These are phyloP conservation scores for Leptopilina myrica DNA, from an alignment of 2,888 invertebrate genomes.

Conservation along the genomic window DNA sequence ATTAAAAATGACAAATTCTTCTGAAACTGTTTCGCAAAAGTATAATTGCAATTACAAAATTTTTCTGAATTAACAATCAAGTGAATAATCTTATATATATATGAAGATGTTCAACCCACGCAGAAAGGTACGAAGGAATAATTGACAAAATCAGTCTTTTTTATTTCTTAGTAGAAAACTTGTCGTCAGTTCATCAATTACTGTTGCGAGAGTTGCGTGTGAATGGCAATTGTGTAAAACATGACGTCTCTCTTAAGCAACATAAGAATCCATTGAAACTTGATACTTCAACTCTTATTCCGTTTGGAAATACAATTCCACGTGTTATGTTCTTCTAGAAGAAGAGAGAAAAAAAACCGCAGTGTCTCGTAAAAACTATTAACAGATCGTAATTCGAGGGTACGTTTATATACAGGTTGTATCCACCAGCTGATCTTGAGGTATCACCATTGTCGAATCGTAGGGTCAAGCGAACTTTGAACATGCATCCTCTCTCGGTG, in stretches of 20 bases:
- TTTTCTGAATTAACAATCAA: constrained; percentile 28
- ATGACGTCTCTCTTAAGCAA: constrained; percentile 10
- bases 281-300: too few species aligned
- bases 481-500: constrained; percentile 40
- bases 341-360: neutral
- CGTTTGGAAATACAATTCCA: neutral
- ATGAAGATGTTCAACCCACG: constrained; percentile 36
- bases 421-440: constrained; percentile 44
- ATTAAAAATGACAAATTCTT: neutral
- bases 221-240: constrained; percentile 27
- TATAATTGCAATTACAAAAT: too few species aligned
- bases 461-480: constrained; percentile 43
- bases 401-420: neutral
- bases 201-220: neutral
- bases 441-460: constrained; percentile 47
- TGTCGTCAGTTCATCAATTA: constrained; percentile 38
- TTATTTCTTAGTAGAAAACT: constrained; percentile 5
- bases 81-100: constrained; percentile 27
- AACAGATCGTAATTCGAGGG: constrained; percentile 7
- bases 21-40: too few species aligned
- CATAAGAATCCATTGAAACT: neutral
- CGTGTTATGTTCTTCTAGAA: neutral
- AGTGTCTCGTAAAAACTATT: constrained; percentile 3
- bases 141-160: constrained; percentile 37
- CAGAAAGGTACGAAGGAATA: constrained; percentile 19